These are phyloP conservation scores for Hippopotamus amphibius DNA, from an alignment of 2,113 vertebrate genomes.

Conservation along the genomic window DNA sequence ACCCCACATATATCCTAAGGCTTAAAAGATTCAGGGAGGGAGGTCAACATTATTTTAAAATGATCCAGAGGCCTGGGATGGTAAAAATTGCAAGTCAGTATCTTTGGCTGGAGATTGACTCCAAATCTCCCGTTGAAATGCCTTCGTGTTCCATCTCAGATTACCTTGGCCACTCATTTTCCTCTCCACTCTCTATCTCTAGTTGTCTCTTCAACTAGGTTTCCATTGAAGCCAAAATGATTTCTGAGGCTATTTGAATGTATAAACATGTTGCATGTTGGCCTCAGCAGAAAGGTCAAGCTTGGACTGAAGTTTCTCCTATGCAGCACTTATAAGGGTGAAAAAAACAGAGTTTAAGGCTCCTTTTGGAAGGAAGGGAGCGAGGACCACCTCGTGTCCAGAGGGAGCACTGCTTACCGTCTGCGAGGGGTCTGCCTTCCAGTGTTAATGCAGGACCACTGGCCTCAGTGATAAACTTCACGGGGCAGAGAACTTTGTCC, in stretches of 20 bases:
- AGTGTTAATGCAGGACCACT: background rate
- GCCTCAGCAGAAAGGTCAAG: constrained; percentile 38
- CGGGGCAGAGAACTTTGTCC: background rate
- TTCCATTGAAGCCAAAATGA: constrained; percentile 6
- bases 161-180: background rate
- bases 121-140: background rate
- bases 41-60: constrained; percentile 68
- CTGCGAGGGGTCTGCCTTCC: background rate
- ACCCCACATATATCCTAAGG: constrained; percentile 42
- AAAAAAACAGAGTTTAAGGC: background rate
- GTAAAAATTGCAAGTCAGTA: background rate
- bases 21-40: constrained; percentile 61
- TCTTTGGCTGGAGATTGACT: constrained; percentile 42
- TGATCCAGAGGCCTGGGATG: background rate
- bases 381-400: background rate
- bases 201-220: background rate
- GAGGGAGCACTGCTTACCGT: background rate
- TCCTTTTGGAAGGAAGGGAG: background rate
- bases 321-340: background rate
- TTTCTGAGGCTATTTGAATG: background rate
- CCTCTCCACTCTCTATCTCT: background rate
- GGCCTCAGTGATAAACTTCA: background rate
- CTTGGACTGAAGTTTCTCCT: constrained; percentile 9
- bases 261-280: constrained; percentile 26
- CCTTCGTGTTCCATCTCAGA: background rate